Evolutionary conservation across 2,888 invertebrate genomes (phyloP).

Genomic region (Leptinotarsa haldemani): DNA sequence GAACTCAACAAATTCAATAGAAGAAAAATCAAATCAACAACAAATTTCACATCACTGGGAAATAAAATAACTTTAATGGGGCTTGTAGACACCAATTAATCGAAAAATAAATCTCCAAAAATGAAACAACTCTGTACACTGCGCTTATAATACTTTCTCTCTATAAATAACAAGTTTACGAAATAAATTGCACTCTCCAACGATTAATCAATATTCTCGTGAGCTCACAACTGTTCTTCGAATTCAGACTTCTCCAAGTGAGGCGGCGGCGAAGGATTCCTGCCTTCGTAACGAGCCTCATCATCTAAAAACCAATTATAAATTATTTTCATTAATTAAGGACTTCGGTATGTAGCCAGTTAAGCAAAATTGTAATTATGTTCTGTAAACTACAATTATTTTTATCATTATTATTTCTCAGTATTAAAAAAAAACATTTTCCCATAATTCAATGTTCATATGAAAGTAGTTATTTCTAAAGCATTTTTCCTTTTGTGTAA

Average conservation of each 20-base stretch:
- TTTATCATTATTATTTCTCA: too few species aligned
- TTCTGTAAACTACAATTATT: too few species aligned
- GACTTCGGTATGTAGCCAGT: too few species aligned
- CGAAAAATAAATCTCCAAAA: constrained; percentile 52
- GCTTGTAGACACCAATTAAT: too few species aligned
- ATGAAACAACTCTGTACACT: constrained; percentile 58
- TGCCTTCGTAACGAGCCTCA: constrained; percentile 64
- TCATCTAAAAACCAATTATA: constrained; percentile 58
- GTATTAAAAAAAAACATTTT: too few species aligned
- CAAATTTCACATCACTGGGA: constrained; percentile 50
- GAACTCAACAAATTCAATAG: constrained; percentile 40
- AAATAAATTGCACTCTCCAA: constrained; percentile 53
- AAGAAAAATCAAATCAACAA: constrained; percentile 50
- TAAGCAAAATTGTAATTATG: too few species aligned
- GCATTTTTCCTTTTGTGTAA: too few species aligned
- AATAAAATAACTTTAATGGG: constrained; percentile 49
- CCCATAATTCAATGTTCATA: too few species aligned
- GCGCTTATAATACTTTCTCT: constrained; percentile 42
- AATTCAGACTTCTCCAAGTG: constrained; percentile 52
- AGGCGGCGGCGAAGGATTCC: constrained; percentile 66
- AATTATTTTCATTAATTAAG: constrained; percentile 16
- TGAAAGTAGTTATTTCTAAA: too few species aligned
- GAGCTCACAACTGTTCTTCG: constrained; percentile 43
- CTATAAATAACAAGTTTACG: constrained; percentile 35
- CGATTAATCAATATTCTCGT: constrained; percentile 49